Base-by-base conservation (phyloP, 2,797 vertebrate genomes). In the Cynodonichthys magdalenae region DNA sequence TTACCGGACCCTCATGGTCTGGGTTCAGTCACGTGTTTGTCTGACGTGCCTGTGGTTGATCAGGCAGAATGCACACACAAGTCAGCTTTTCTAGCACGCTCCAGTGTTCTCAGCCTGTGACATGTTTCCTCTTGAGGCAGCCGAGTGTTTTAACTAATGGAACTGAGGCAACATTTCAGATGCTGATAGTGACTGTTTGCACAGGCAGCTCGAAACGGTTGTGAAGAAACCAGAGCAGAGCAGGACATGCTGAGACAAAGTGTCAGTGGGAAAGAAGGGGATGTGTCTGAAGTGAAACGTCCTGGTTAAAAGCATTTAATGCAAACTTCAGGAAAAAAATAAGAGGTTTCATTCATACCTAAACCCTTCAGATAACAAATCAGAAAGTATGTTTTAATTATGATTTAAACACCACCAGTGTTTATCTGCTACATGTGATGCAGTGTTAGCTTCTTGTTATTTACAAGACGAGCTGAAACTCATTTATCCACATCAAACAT, bases 151-250 rank as follows among this genome's bases (percentile, higher is more conserved):
- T 47, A 8, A 79, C 82, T 88, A 90, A 90, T 89, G 88, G 87
- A 87, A 41, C 41, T 64, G 53, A 83, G 85, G 81, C 84, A 90
- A 85, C 87, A 87, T 80, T 73, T 68, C 0, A 11, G 14, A 51
- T 7, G 70, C 60, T 66, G 85, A 85, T 75, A 66, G 81, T 55
- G 79, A 89, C 78, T 85, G 87, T 89, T 90, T 87, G 84, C 71
- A 82, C 59, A 81, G 69, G 78, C 45, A 27, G 34, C 53, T 28
- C 70, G 66, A 74, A 84, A 89, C 64, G 75, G 75, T 59, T 3
- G 2, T 77, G 68, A 45, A 77, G 82, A 80, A 71, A 57, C 29
- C 59, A 17, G 66, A 29, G 47, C 55, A 53, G 65, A 72, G 15
- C 70, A 49, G 80, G 75, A 77, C 79, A 4, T 62, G 74, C 71